Evolutionary conservation across 2,113 vertebrate species (phyloP).

Genomic region (Scalopus aquaticus): DNA sequence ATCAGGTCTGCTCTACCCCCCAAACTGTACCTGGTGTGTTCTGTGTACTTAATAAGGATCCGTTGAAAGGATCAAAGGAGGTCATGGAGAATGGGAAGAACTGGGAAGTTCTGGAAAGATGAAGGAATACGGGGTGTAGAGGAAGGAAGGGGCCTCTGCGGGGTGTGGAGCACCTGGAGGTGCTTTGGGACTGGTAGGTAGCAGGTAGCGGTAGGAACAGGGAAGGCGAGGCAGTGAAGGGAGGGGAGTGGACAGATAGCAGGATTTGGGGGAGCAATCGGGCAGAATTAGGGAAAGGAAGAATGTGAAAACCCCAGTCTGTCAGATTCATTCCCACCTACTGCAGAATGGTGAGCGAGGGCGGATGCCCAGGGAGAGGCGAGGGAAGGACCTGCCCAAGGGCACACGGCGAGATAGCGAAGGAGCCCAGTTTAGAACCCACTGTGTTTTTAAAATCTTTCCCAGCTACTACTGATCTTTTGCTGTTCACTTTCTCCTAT

Average conservation of each 20-base stretch:
- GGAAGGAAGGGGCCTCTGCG: too few species aligned
- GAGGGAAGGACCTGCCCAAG: neutral
- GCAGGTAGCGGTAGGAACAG: neutral
- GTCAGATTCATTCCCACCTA: neutral
- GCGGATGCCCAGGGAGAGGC: neutral
- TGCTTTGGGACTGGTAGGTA: neutral
- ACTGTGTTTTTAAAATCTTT: neutral
- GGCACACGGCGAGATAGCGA: neutral
- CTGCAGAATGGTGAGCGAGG: neutral
- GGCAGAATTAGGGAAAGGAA: neutral
- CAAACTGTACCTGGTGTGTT: neutral
- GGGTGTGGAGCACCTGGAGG: too few species aligned
- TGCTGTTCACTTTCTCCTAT: neutral
- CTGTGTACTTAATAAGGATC: neutral
- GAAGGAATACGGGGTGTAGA: neutral
- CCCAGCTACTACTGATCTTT: neutral
- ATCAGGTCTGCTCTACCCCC: too few species aligned
- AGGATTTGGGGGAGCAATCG: too few species aligned
- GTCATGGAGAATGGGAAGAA: neutral
- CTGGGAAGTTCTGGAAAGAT: neutral
- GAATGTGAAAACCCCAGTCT: neutral
- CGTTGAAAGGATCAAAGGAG: neutral
- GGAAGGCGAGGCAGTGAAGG: neutral
- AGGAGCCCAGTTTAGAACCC: neutral
- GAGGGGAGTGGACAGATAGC: neutral